Evolutionary conservation across 2,113 vertebrate genomes (phyloP), one percentile per base, ranked within the genome.

Genomic region (Asarcornis scutulata): DNA sequence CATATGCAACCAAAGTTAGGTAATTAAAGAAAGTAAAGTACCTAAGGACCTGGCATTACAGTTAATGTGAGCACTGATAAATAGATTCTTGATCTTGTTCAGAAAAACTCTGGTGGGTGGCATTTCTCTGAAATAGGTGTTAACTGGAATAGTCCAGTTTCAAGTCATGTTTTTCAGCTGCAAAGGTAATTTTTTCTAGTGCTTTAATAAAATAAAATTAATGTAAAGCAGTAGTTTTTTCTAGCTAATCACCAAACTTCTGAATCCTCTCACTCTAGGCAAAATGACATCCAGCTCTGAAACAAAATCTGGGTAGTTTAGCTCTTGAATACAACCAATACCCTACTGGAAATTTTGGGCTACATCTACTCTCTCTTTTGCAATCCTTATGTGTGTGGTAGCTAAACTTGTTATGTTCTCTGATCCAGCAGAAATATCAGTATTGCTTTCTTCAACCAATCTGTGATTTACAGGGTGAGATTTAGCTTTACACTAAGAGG

Each of bases 101-200:
- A 79, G 76, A 85, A 89, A 89, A 95, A 73, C 4, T 63, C 79
- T 23, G 2, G 40, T 94, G 93, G 83, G 92, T 94, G 95, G 95
- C 46, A 94, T 87, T 92, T 96, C 80, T 80, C 67, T 96, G 86
- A 93, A 95, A 79, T 67, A 95, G 63, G 86, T 82, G 81, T 96
- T 96, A 92, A 95, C 63, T 92, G 86, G 58, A 95, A 89, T 84
- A 94, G 44, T 46, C 63, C 75, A 52, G 62, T 81, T 79, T 95
- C 77, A 73, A 71, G 71, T 63, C 83, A 73, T 46, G 74, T 62
- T 88, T 96, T 88, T 94, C 77, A 80, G 62, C 31, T 26, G 20
- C 91, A 91, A 86, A 58, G 50, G 9, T 50, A 89, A 53, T 62
- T 59, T 36, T 91, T 86, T 93, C 88, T 76, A 71, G 81, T 79